Evolutionary conservation across 2,797 vertebrate species (phyloP).

Genomic region (Myioborus melanocephalus): DNA sequence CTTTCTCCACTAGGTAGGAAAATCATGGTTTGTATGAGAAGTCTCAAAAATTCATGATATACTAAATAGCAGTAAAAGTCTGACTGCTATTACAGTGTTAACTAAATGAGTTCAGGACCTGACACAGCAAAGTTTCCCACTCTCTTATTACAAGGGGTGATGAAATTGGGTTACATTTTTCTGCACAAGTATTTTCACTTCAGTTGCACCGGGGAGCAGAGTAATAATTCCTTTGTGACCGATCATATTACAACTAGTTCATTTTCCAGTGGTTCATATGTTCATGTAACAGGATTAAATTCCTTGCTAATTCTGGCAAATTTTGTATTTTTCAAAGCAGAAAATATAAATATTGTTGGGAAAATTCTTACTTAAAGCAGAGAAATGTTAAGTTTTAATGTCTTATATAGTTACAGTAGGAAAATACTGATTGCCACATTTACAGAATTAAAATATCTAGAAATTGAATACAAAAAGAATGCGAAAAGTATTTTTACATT

Average conservation of each 20-base stretch:
- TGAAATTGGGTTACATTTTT: background rate
- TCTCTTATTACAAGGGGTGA: background rate
- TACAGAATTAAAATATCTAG: background rate
- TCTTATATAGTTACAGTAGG: background rate
- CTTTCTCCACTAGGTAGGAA: background rate
- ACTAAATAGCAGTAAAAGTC: background rate
- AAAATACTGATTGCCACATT: background rate
- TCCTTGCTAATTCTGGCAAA: background rate
- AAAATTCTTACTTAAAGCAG: background rate
- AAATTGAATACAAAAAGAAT: background rate
- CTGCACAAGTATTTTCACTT: background rate
- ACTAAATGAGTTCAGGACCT: background rate
- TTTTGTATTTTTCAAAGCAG: background rate
- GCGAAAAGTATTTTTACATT: background rate
- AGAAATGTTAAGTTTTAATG: slow-evolving; percentile 23
- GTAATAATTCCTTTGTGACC: background rate
- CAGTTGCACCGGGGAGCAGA: background rate
- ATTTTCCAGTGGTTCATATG: background rate
- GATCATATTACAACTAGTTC: background rate
- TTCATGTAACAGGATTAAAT: background rate
- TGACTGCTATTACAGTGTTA: background rate
- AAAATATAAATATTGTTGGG: background rate
- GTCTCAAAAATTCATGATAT: background rate
- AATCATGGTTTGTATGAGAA: background rate
- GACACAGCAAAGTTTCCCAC: background rate